Evolutionary conservation across 2,888 invertebrate species (phyloP).

Genomic region (Metallyticus violacea): DNA sequence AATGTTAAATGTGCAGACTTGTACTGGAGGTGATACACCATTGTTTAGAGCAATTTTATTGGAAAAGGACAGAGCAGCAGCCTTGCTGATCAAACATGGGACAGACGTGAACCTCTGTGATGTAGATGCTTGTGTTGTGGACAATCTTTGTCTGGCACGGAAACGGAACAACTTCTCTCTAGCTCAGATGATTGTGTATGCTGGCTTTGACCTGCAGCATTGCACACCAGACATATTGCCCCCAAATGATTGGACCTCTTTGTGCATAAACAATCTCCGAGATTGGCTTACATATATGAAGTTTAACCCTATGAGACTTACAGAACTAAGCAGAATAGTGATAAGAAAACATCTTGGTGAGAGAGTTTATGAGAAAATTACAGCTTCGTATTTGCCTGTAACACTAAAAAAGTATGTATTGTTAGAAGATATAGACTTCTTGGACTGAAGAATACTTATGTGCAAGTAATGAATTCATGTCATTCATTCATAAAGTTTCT

Average conservation of each 20-base stretch:
- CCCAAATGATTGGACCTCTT: slow-evolving; percentile 28
- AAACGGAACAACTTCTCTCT: slow-evolving; percentile 36
- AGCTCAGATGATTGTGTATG: slow-evolving; percentile 46
- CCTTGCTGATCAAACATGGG: slow-evolving; percentile 58
- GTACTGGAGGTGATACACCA: slow-evolving; percentile 51
- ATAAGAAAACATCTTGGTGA: slow-evolving; percentile 50
- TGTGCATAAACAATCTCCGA: slow-evolving; percentile 42
- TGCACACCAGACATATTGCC: slow-evolving; percentile 23
- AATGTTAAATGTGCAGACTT: slow-evolving; percentile 47
- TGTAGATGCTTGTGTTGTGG: slow-evolving; percentile 50
- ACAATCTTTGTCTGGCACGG: slow-evolving; percentile 38
- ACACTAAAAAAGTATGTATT: slow-evolving; percentile 56
- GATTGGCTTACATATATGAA: slow-evolving; percentile 49
- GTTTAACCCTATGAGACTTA: slow-evolving; percentile 52
- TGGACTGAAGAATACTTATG: slow-evolving; percentile 25
- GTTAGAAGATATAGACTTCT: slow-evolving; percentile 50
- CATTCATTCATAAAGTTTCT: background rate
- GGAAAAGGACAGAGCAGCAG: slow-evolving; percentile 54
- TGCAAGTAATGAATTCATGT: background rate
- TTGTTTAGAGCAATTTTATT: slow-evolving; percentile 53
- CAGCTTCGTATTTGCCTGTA: slow-evolving; percentile 54
- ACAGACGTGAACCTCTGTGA: slow-evolving; percentile 61
- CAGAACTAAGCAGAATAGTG: slow-evolving; percentile 57
- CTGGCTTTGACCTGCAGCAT: slow-evolving; percentile 43
- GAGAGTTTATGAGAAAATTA: slow-evolving; percentile 46